Base-by-base conservation (phyloP, 1,140 invertebrate species). In the Hylaeus volcanicus region DNA sequence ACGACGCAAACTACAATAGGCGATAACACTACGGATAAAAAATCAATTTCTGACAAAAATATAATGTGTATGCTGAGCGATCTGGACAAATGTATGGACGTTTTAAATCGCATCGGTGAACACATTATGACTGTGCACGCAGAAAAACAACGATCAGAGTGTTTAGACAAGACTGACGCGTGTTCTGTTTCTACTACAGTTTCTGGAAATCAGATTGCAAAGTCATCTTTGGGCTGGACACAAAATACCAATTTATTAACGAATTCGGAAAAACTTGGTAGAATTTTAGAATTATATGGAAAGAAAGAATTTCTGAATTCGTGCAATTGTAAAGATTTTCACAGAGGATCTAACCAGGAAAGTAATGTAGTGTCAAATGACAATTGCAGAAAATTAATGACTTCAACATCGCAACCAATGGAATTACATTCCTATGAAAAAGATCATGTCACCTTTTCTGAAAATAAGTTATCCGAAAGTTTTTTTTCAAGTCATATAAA, bases 171-270 rank as follows among this genome's bases (percentile, higher is more conserved):
- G n/a, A 55, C 53, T 14, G 84, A 89, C 4, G n/a, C 64, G n/a
- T 83, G 83, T 39, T 56, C 72, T 6, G 83, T 89, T 61, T 81
- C 87, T 15, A 86, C 83, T 53, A 88, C 82, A 69, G 84, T 88
- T 41, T 74, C 39, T 1, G 76, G 56, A 12, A 81, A 88, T 78
- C 61, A 88, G 41, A 64, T 60, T 70, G 58, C 37, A 65, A 69
- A 72, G 45, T 69, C 84, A 12, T 51, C 68, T 5, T 64, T 75
- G 4, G 53, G 74, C 15, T 83, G 64, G 71, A 4, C 60, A 43
- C 45, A 78, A 15, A 80, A 74, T 68, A 68, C 56, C 37, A 68
- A 79, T 83, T 82, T 74, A 6, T 82, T 72, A n/a, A 73, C 53
- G 26, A 72, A 72, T 15, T 66, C 71, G 9, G 79, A 71, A 8